phyloP scores from a whole-genome alignment of 1,140 invertebrate genomes.

The Rhopalosiphum padi region DNA sequence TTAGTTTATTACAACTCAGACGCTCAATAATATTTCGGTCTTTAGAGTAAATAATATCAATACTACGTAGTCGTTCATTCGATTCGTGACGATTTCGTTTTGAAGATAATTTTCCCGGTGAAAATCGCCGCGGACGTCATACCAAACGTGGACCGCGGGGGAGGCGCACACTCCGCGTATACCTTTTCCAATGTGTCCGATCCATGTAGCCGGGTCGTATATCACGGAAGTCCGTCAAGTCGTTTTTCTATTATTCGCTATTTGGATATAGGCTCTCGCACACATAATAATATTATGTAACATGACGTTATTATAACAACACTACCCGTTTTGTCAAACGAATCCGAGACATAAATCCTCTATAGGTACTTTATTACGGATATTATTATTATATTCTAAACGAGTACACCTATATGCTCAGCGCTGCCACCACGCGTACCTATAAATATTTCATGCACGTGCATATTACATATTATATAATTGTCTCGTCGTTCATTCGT shows the following conservation, averaged over 20 bases:
- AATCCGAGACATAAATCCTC: neutral
- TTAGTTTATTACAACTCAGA: neutral
- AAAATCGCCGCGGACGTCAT: neutral
- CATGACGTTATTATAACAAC: neutral
- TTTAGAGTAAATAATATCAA: neutral
- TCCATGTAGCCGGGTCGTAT: neutral
- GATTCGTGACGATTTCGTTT: neutral
- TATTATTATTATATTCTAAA: slow-evolving; percentile 8
- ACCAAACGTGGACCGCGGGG: no score
- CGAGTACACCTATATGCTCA: neutral
- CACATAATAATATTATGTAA: neutral
- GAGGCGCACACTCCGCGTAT: neutral
- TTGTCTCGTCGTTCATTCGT: no score
- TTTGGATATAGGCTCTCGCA: neutral
- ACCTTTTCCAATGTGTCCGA: neutral
- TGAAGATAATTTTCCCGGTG: neutral
- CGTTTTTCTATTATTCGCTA: neutral
- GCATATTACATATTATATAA: neutral
- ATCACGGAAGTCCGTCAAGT: neutral
- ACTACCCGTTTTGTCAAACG: neutral
- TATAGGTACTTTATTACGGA: neutral
- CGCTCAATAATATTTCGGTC: neutral
- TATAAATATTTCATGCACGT: neutral
- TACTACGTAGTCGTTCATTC: neutral
- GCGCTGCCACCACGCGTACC: no score